A percentile compares a stretch with the other conserved stretches of the same genome.
These are phyloP conservation scores for Aurelia aurita complex sp. Pacific DNA, from an alignment of 30 jellyfish, hydroid and myxozoan species.

Conservation along the genomic window DNA sequence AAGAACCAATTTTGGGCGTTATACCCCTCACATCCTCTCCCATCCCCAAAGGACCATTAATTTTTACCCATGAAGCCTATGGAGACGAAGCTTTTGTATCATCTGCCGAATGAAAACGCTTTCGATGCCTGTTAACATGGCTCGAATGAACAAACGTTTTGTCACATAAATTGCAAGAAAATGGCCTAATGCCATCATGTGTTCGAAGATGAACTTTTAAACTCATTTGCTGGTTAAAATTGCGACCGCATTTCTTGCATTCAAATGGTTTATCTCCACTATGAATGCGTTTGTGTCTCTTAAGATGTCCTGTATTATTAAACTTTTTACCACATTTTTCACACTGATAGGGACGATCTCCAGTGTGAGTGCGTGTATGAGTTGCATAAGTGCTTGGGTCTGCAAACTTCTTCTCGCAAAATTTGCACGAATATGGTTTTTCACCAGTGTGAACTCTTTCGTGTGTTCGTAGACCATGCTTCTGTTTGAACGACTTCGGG, in stretches of 20 bases:
- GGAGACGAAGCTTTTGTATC: too few species aligned
- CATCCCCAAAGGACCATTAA: neutral
- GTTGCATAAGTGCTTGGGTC: constrained; percentile 21
- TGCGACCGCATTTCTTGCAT: constrained; percentile 6
- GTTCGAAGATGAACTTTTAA: constrained; percentile 15
- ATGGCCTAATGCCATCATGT: constrained; percentile 28
- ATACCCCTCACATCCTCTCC: neutral
- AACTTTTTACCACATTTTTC: constrained; percentile 28
- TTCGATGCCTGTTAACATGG: constrained; percentile 40
- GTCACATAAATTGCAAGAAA: constrained; percentile 16
- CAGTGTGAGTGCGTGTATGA: constrained; percentile 35
- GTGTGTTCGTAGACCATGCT: constrained; percentile 9
- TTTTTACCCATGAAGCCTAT: neutral
- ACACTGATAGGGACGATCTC: constrained; percentile 48
- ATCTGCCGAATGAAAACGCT: constrained; percentile 6
- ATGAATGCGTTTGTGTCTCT: constrained; percentile 35
- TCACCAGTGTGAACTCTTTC: constrained; percentile 35
- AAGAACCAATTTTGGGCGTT: too few species aligned
- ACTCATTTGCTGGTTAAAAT: constrained; percentile 24
- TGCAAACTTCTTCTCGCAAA: constrained; percentile 19
- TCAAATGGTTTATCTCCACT: constrained; percentile 41
- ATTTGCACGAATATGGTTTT: constrained; percentile 23
- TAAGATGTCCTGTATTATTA: constrained; percentile 35
- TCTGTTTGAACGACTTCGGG: constrained; percentile 1
- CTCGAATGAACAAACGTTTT: constrained; percentile 25